Evolutionary conservation across 2,797 vertebrate species (phyloP).

Genomic region (Ispidina picta): DNA sequence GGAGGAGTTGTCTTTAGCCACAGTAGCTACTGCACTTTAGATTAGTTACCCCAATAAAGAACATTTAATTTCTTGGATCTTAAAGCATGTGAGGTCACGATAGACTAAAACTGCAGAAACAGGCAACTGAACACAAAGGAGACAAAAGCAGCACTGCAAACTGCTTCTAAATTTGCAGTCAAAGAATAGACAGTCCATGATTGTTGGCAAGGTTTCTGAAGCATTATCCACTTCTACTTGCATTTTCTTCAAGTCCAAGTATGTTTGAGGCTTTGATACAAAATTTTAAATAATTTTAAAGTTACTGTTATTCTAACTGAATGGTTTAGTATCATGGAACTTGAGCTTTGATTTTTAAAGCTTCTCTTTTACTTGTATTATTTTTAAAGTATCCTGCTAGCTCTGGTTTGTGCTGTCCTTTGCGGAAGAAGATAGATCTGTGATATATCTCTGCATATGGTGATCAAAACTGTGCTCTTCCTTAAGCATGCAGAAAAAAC

Average conservation of each 20-base stretch:
- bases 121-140: not conserved
- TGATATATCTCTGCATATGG: fast-evolving
- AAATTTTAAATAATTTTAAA: not conserved
- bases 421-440: not conserved
- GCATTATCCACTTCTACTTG: not conserved
- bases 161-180: not conserved
- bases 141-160: not conserved
- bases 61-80: not conserved
- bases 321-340: not conserved
- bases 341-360: not conserved
- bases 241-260: not conserved
- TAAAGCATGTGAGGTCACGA: not conserved
- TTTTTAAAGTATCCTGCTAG: not conserved
- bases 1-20: not conserved
- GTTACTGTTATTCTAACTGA: not conserved
- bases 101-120: not conserved
- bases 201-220: not conserved
- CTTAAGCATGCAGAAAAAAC: not conserved
- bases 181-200: not conserved
- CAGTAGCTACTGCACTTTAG: not conserved
- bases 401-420: not conserved
- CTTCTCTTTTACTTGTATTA: not conserved
- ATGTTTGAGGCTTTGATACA: not conserved
- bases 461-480: not conserved
- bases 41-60: not conserved